A percentile compares a stretch with the other conserved stretches of the same genome.
phyloP scores from a whole-genome alignment of 2,113 vertebrate genomes.

The Mirza zaza region DNA sequence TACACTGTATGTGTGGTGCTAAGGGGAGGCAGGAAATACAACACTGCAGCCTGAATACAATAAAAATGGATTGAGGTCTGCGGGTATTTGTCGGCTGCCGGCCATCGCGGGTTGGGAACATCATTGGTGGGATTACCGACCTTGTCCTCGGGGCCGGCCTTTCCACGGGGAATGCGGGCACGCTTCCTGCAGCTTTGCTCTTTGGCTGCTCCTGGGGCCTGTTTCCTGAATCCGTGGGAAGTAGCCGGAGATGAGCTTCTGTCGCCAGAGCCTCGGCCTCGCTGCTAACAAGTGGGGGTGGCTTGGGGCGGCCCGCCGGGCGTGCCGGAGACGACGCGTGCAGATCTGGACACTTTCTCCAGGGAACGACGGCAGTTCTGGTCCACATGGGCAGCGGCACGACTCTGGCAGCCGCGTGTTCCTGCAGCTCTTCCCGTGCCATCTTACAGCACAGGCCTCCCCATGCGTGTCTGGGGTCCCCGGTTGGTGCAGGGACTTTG shows the following conservation, averaged over 20 bases:
- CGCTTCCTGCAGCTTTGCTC: conserved; percentile 80
- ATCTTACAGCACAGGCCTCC: no score
- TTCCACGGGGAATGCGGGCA: conserved; percentile 81
- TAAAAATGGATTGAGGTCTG: conserved; percentile 99
- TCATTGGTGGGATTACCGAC: conserved; percentile 94
- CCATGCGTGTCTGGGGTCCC: rapidly evolving
- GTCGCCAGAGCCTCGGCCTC: neutral
- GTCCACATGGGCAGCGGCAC: neutral
- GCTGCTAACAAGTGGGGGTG: conserved; percentile 54
- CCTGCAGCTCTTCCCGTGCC: neutral
- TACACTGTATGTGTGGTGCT: conserved; percentile 98
- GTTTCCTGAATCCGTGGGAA: conserved; percentile 83
- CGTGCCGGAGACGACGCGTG: rapidly evolving
- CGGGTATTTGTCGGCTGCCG: conserved; percentile 94
- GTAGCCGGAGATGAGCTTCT: conserved; percentile 74
- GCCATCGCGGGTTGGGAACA: conserved; percentile 92
- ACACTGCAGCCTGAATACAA: conserved; percentile 96
- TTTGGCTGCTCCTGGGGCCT: conserved; percentile 81
- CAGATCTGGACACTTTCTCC: neutral
- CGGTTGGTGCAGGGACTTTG: neutral
- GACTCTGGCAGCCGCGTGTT: neutral
- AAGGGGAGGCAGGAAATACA: conserved; percentile 98
- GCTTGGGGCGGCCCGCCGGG: neutral
- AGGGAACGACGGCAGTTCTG: neutral
- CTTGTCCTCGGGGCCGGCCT: conserved; percentile 90